Evolutionary conservation across 1,140 invertebrate genomes (phyloP), one percentile per base, ranked within the genome.

Genomic region (Drosophila sp.): DNA sequence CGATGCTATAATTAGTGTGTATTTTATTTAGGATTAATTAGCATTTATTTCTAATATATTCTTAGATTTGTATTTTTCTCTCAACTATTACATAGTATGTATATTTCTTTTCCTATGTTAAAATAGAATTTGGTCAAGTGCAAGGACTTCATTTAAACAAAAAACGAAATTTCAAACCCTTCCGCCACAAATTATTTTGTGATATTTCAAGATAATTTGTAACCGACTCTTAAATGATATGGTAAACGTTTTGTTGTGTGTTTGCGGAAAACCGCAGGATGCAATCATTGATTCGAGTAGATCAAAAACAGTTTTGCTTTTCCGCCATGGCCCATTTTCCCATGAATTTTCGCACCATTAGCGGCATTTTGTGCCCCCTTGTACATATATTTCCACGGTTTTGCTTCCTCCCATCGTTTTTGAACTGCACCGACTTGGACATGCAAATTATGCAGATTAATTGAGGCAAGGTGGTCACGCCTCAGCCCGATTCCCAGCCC

Each of bases 371-470:
- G 17, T 17, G 17, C 8, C 6, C n/a, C 38, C 44, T 50, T 25
- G 11, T 11, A 10, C 17, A 17, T 38, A 38, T 1, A 1, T 38
- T 38, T 38, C 35, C 33, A 23, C 17, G 1, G 6, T 7, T 47
- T 47, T 50, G 2, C 23, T 25, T 0, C 8, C 2, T 61, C 44
- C 50, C 3, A 25, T 11, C 3, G 27, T 44, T 66, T 81, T 79
- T 78, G 62, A 79, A 68, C 50, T 33, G 6, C 10, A 57, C 74
- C 70, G 40, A 54, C 66, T 56, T 10, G 61, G 25, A 75, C 78
- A 87, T 87, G 84, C 83, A 87, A 87, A 87, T 87, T 89, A 83
- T 30, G 55, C 50, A 62, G 55, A 79, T 83, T 77, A 89, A 80
- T 87, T 80, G 68, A 30, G 56, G 47, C 44, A 80, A 50, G 44